phyloP scores from a whole-genome alignment of 2,113 vertebrate genomes.

The Hippocampus comes region DNA sequence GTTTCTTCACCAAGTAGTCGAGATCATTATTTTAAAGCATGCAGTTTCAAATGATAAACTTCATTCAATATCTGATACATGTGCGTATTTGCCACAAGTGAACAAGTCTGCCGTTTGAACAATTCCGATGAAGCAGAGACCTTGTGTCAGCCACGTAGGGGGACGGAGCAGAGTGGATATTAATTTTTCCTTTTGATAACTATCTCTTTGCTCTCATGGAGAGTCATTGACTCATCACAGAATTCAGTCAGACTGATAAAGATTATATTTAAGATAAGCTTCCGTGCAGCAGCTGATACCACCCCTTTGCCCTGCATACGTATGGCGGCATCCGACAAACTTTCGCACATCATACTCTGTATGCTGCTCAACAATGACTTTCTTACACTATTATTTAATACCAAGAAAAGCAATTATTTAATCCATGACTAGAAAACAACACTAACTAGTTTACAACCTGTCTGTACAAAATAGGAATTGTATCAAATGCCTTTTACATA shows the following conservation, averaged over 20 bases:
- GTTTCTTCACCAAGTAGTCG: too few species aligned
- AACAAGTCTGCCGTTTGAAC: slow-evolving; percentile 25
- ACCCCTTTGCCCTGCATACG: not conserved
- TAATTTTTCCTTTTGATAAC: slow-evolving; percentile 85
- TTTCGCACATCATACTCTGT: too few species aligned
- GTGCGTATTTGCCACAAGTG: not conserved
- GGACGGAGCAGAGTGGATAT: slow-evolving; percentile 82
- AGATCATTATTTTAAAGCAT: too few species aligned
- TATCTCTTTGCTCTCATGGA: slow-evolving; percentile 82
- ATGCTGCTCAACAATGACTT: not conserved
- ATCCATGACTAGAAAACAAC: too few species aligned
- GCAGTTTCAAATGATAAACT: not conserved
- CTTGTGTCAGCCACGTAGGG: slow-evolving; percentile 65
- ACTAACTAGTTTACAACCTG: too few species aligned
- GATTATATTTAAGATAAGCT: slow-evolving; percentile 84
- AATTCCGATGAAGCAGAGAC: slow-evolving; percentile 55
- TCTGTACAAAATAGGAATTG: too few species aligned
- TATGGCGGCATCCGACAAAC: too few species aligned
- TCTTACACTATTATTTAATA: too few species aligned
- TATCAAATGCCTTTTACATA: too few species aligned
- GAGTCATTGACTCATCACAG: slow-evolving; percentile 71
- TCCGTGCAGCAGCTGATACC: slow-evolving; percentile 79
- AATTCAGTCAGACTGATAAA: slow-evolving; percentile 91
- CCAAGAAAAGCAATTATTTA: too few species aligned
- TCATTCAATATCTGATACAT: not conserved